These are phyloP conservation scores for Tipula vernalis DNA, from an alignment of 2,888 invertebrate genomes.

Conservation along the genomic window DNA sequence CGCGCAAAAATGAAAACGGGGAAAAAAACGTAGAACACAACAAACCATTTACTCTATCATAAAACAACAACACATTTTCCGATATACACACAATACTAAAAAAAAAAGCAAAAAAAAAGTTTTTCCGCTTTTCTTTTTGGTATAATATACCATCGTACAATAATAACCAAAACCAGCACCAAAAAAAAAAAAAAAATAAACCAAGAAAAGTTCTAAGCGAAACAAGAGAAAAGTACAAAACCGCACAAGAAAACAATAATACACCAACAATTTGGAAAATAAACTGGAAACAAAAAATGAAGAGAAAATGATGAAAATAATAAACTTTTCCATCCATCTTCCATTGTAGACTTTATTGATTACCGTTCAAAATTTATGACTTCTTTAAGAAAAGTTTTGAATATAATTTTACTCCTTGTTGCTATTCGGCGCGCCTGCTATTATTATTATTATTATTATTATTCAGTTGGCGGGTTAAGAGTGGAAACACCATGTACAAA, in stretches of 20 bases:
- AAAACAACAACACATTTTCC: not conserved
- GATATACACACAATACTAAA: not conserved
- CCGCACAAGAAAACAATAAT: not conserved
- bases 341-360: slow-evolving; percentile 4
- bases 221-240: not conserved
- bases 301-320: not conserved
- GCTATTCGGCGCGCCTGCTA: not conserved
- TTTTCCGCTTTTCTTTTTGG: not conserved
- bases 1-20: not conserved
- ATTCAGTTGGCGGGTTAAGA: not conserved
- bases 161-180: not conserved
- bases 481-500: not conserved
- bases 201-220: not conserved
- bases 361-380: not conserved
- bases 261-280: not conserved
- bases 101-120: not conserved
- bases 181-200: not conserved
- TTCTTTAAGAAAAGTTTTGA: not conserved
- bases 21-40: not conserved
- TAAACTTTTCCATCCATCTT: not conserved
- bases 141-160: not conserved
- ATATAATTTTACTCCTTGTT: not conserved
- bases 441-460: not conserved
- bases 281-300: not conserved
- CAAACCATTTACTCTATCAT: not conserved